Conservation (phyloP, 1,140 invertebrate species). For the Cecropterus lyciades region DNA sequence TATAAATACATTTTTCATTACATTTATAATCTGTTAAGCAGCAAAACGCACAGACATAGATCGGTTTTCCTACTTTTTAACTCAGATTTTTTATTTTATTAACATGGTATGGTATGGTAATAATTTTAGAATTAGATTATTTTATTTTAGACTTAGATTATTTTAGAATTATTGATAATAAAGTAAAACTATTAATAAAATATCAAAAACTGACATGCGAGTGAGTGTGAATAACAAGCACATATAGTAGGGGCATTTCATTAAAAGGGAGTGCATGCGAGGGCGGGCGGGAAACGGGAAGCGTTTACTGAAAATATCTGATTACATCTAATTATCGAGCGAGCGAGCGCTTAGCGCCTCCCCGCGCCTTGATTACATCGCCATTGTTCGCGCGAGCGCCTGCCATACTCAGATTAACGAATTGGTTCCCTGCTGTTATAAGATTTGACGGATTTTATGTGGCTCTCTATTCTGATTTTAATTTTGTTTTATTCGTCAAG, state of each 20-base stretch:
- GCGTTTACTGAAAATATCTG: slow-evolving; percentile 83
- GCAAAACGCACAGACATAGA: no score
- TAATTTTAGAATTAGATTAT: no score
- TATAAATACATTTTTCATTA: no score
- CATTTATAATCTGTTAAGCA: no score
- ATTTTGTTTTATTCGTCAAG: neutral
- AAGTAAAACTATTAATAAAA: neutral
- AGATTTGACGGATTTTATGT: slow-evolving; percentile 28
- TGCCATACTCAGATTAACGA: slow-evolving; percentile 43
- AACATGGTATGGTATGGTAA: no score
- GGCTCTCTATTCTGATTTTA: neutral
- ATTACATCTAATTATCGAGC: slow-evolving; percentile 83
- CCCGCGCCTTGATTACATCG: slow-evolving; percentile 58
- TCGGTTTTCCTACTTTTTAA: no score
- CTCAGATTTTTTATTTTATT: no score
- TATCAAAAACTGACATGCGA: slow-evolving; percentile 21
- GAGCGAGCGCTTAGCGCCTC: slow-evolving; percentile 59
- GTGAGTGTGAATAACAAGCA: neutral
- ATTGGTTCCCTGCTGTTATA: slow-evolving; percentile 38
- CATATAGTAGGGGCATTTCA: slow-evolving; percentile 60
- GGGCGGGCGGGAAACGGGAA: slow-evolving; percentile 46
- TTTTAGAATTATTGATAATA: neutral
- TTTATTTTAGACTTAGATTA: neutral
- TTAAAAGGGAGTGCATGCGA: slow-evolving; percentile 74
- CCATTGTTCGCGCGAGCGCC: slow-evolving; percentile 56